Conservation (phyloP, 2,888 invertebrate species). For the Sinhomidia bicolor region DNA sequence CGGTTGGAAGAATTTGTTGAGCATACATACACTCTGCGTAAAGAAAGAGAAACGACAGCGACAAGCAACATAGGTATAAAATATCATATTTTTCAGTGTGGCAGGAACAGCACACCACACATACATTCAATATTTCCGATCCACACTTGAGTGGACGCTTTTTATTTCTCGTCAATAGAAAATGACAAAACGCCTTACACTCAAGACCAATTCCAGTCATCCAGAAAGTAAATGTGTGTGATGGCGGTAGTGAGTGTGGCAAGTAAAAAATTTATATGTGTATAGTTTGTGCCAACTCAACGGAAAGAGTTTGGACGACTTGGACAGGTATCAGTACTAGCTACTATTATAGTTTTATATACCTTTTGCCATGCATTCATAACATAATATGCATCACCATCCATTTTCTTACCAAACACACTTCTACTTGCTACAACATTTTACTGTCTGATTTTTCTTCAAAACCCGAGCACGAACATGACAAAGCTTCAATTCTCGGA, state of each 20-base stretch:
- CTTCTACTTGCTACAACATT: too few relatives aligned
- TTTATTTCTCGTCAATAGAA: constrained; percentile 35
- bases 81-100: constrained; percentile 26
- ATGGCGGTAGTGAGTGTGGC: constrained; percentile 5
- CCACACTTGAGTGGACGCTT: constrained; percentile 33
- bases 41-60: not conserved
- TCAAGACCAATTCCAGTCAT: constrained; percentile 37
- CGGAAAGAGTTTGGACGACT: not conserved
- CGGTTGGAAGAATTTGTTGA: not conserved
- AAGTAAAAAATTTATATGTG: constrained; percentile 34
- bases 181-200: constrained; percentile 9
- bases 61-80: too few relatives aligned
- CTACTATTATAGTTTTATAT: not conserved
- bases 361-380: constrained; percentile 52
- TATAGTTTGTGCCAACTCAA: not conserved
- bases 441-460: constrained; percentile 12
- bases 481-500: constrained; percentile 24
- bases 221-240: constrained; percentile 42
- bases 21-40: too few relatives aligned
- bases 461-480: not conserved
- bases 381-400: too few relatives aligned
- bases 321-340: not conserved
- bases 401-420: not conserved
- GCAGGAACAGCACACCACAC: not conserved
- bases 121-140: not conserved